These are phyloP conservation scores for Babyrousa celebensis DNA, from an alignment of 2,797 vertebrate genomes.

Conservation along the genomic window DNA sequence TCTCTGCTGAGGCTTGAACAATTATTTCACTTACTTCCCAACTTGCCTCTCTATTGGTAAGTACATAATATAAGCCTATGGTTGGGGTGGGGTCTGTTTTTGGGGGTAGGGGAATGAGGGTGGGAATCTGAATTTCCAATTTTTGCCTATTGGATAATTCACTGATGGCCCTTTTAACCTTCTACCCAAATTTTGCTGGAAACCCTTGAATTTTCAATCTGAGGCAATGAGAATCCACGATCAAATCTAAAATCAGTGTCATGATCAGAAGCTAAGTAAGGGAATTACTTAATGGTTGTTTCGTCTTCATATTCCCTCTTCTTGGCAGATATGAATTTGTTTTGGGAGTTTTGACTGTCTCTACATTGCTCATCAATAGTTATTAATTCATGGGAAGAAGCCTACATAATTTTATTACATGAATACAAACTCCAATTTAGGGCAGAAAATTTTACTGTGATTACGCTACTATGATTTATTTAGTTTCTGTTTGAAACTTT, in stretches of 20 bases:
- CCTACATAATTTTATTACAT: background rate
- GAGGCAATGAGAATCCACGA: background rate
- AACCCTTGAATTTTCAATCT: background rate
- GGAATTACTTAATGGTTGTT: background rate
- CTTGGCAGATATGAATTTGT: background rate
- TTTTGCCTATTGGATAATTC: background rate
- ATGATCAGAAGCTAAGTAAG: background rate
- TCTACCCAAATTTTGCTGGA: background rate
- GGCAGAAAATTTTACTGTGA: background rate
- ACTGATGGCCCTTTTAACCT: background rate
- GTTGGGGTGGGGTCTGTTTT: background rate
- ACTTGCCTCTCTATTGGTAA: background rate
- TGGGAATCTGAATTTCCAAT: background rate
- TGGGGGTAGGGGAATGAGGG: background rate
- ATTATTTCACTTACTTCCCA: background rate
- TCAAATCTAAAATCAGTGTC: background rate
- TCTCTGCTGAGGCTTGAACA: background rate
- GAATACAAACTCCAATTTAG: background rate
- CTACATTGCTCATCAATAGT: background rate
- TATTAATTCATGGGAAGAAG: background rate
- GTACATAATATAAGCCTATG: background rate
- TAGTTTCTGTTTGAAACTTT: background rate
- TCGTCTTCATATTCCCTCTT: background rate
- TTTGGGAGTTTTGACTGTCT: background rate
- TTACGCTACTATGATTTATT: background rate